These are phyloP conservation scores for Pangasius mekongensis DNA, from an alignment of 2,797 vertebrate species.

Conservation along the genomic window DNA sequence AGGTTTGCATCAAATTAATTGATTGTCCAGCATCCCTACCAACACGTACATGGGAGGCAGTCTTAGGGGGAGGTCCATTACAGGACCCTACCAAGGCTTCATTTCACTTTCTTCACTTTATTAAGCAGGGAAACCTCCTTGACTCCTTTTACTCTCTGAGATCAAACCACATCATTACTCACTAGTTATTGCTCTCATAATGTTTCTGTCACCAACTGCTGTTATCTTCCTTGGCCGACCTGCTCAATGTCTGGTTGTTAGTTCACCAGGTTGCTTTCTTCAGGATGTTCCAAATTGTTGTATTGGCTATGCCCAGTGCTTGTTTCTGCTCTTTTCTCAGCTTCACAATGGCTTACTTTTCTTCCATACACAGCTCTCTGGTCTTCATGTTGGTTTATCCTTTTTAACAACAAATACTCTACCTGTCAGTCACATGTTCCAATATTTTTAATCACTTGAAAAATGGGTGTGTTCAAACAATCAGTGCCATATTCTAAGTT, in stretches of 20 bases:
- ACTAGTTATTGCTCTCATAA: not conserved
- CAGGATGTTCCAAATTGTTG: not conserved
- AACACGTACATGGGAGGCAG: not conserved
- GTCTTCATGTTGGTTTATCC: not conserved
- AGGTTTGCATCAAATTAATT: conserved; percentile 11
- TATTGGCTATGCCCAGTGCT: not conserved
- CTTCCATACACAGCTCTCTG: not conserved
- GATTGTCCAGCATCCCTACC: conserved; percentile 14
- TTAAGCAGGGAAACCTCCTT: conserved; percentile 27
- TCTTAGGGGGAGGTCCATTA: conserved; percentile 29
- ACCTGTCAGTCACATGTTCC: not conserved
- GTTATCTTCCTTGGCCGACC: too few species aligned
- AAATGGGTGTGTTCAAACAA: too few species aligned
- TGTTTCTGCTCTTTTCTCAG: not conserved
- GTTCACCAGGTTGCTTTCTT: not conserved
- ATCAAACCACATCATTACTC: not conserved
- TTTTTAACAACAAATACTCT: too few species aligned
- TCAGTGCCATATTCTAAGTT: too few species aligned
- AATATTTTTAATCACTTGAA: too few species aligned
- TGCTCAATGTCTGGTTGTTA: too few species aligned
- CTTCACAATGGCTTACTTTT: not conserved
- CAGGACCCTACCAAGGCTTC: not conserved
- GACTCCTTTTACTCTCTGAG: not conserved
- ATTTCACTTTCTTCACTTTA: conserved; percentile 50
- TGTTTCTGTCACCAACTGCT: not conserved